Evolutionary conservation across 2,888 invertebrate genomes (phyloP), one percentile per base, ranked within the genome.

Genomic region (Eubasilissa splendida): DNA sequence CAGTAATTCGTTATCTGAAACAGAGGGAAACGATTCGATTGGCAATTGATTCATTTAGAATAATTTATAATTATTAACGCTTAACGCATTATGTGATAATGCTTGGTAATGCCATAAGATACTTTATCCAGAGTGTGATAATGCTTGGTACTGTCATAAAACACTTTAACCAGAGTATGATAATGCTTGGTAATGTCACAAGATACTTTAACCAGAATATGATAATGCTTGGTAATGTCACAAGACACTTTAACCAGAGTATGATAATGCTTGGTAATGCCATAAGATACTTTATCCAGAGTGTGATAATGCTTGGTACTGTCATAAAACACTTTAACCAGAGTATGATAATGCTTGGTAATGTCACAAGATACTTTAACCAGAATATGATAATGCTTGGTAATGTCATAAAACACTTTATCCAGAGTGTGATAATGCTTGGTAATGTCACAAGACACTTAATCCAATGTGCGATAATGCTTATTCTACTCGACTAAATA

Each of bases 1-100:
- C 14, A 53, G 52, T 4, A 54, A 9, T 10, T 70, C 70, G 42
- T 33, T n/a, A 53, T 70, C 70, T 70, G 10, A 70, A 52, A 70
- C 50, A 11, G 8, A 58, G 12, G n/a, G 4, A 58, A 42, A 42
- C 42, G 7, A 5, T 42, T 42, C 7, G 42, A 22, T 22, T 22
- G 22, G 22, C 22, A 22, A 22, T 22, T 22, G 22, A 22, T 22
- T 22, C 22, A 1, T 22, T 22, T 22, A 22, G 22, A 22, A 22
- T 1, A 22, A 22, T 22, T 22, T 22, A 22, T 22, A 22, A 22
- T 22, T 22, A 22, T 22, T 22, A 22, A 0, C 22, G 22, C 22
- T 22, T 22, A 1, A 22, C 22, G 1, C 22, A 22, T 22, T 22
- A 22, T 22, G 22, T 22, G 22, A 22, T 22, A 22, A 22, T 22